A percentile compares a stretch with the other conserved stretches of the same genome.
Evolutionary conservation across 1,140 invertebrate genomes (phyloP).

Genomic region (Brachionus rubens): DNA sequence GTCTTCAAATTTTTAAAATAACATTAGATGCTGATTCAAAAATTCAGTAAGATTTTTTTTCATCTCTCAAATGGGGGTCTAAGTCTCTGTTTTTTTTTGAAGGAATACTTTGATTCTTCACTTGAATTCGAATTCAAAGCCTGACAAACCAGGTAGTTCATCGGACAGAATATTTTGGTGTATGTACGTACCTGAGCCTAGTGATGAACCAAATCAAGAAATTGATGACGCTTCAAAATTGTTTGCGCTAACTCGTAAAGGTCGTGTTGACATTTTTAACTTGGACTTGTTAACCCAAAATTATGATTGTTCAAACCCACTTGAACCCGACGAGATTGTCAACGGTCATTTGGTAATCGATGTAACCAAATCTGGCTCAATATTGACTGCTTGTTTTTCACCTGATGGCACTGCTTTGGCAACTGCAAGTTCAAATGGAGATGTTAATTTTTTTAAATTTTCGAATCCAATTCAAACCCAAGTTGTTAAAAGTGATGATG

Average conservation of each 20-base stretch:
- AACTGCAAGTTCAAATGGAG: constrained; percentile 78
- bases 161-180: constrained; percentile 76
- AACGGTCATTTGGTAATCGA: constrained; percentile 7
- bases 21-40: constrained; percentile 34
- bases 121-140: background rate
- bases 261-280: constrained; percentile 4
- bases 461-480: constrained; percentile 53
- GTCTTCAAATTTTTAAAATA: constrained; percentile 76
- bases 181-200: constrained; percentile 74
- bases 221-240: constrained; percentile 61
- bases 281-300: background rate
- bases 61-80: background rate
- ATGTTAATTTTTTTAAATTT: constrained; percentile 85
- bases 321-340: background rate
- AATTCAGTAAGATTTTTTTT: constrained; percentile 35
- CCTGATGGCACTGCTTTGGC: constrained; percentile 87
- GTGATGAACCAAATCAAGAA: constrained; percentile 55
- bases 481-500: constrained; percentile 58
- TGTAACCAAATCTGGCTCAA: constrained; percentile 62
- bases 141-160: background rate
- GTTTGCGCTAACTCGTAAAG: background rate
- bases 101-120: constrained; percentile 7
- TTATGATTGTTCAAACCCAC: background rate
- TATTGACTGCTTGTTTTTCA: constrained; percentile 81
- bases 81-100: too few species aligned